Evolutionary conservation across 37 sponge, comb jelly and placozoan species (phyloP).

Genomic region (Theonella swinhoei): DNA sequence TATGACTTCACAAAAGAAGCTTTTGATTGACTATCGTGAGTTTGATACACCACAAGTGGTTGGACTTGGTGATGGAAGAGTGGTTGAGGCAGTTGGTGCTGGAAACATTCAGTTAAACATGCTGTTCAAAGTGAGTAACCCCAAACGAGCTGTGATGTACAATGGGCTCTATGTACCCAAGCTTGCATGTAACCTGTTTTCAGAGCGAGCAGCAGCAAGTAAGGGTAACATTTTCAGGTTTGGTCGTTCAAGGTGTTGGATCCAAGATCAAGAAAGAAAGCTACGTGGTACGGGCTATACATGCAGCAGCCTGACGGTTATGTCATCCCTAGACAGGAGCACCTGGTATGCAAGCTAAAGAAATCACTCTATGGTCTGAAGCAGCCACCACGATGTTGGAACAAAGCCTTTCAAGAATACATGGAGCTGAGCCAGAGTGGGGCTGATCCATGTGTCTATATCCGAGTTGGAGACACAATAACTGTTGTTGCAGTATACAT

Average conservation of each 20-base stretch:
- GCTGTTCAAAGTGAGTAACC: slow-evolving; percentile 37
- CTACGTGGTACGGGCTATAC: slow-evolving; percentile 38
- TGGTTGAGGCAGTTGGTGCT: slow-evolving; percentile 36
- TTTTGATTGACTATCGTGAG: slow-evolving; percentile 25
- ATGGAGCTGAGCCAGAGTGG: slow-evolving; percentile 20
- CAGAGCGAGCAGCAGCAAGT: slow-evolving; percentile 34
- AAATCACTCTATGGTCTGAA: slow-evolving; percentile 29
- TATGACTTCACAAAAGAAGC: slow-evolving; percentile 29
- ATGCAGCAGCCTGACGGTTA: slow-evolving; percentile 1
- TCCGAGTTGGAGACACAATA: background rate
- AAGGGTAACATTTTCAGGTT: slow-evolving; percentile 32
- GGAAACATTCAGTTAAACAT: slow-evolving; percentile 31
- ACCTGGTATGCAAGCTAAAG: slow-evolving; percentile 12
- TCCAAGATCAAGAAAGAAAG: slow-evolving; percentile 11
- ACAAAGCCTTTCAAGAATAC: background rate
- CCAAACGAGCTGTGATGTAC: slow-evolving; percentile 15
- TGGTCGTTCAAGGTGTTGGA: slow-evolving; percentile 37
- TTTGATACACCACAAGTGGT: slow-evolving; percentile 56
- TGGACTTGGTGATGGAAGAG: slow-evolving; percentile 51
- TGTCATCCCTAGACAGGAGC: background rate
- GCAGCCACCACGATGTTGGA: background rate
- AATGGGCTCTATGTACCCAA: slow-evolving; percentile 48
- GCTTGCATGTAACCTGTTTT: slow-evolving; percentile 55
- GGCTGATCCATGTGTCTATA: slow-evolving; percentile 55
- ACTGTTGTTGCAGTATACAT: slow-evolving; percentile 28